These are phyloP conservation scores for Tortrix viridana DNA, from an alignment of 2,888 invertebrate genomes.

Conservation along the genomic window DNA sequence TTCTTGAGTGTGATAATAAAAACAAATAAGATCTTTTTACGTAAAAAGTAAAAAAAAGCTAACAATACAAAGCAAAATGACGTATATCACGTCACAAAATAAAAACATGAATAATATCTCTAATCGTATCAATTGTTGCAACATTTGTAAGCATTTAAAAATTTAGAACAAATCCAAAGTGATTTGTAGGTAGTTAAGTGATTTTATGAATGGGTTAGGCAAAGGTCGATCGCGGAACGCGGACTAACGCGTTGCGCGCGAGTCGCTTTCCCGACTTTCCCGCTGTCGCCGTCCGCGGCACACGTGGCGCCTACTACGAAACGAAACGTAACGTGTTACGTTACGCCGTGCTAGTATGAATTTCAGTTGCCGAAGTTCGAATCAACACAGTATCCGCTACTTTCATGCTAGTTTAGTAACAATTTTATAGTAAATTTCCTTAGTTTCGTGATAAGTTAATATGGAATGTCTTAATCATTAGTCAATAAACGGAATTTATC, in stretches of 20 bases:
- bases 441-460: not conserved
- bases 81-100: conserved; percentile 1
- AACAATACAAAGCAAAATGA: no score
- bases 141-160: conserved; percentile 7
- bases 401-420: not conserved
- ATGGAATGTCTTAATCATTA: not conserved
- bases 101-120: conserved; percentile 9
- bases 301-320: conserved; percentile 39
- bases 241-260: conserved; percentile 61
- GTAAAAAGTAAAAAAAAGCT: no score
- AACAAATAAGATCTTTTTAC: no score
- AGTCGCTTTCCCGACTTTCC: conserved; percentile 78
- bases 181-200: conserved; percentile 49
- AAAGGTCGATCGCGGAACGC: conserved; percentile 66
- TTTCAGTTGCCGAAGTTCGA: conserved; percentile 32
- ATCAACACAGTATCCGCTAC: conserved; percentile 9
- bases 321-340: conserved; percentile 35
- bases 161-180: conserved; percentile 35
- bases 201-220: conserved; percentile 63
- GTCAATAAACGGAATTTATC: not conserved
- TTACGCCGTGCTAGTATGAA: conserved; percentile 31
- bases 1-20: no score
- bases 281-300: conserved; percentile 51
- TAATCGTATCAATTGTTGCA: conserved; percentile 4
- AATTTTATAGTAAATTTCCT: not conserved